Base-by-base conservation (phyloP, 2,113 vertebrate genomes). In the Paratilapia polleni region DNA sequence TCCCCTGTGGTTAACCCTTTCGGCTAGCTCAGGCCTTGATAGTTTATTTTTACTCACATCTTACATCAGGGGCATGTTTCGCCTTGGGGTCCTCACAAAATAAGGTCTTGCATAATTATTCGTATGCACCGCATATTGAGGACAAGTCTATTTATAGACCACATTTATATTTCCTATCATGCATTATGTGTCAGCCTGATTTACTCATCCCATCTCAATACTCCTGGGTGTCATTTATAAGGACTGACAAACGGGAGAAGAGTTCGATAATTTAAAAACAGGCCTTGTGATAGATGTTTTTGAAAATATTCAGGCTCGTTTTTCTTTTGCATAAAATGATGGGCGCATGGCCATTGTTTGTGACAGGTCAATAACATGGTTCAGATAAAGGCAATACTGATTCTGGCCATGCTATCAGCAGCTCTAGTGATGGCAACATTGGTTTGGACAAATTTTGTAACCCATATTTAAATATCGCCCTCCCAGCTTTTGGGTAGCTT, bases 31-130 rank as follows among this genome's bases (percentile, higher is more conserved):
- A 31, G 61, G 56, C 77, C 58, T 80, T 7, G 56, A 93, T 90
- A 52, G 59, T 92, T 93, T 91, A 93, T 92, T 92, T 70, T 70
- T 70, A 73, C 43, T 8, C 80, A 88, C 73, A 89, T 84, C 64
- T 89, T 84, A 84, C 83, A 5, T 63, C 52, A 87, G 78, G 43
- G 57, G 60, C 66, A 59, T 83, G 79, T 91, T 92, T 83, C 75
- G 89, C 87, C 89, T 80, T 8, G 8, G 75, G 87, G 90, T 83
- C 56, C 14, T 28, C 26, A 28, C 43, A 73, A 77, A 94, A 92
- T 91, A 89, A 90, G 88, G 92, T 93, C 89, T 92, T 94, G 63
- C 83, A 24, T 94, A 92, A 95, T 94, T 84, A 90, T 89, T 85
- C 84, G 68, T 59, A 87, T 54, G 52, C 84, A 60, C 60, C 12